These are phyloP conservation scores for Hydra vulgaris DNA, from an alignment of 30 jellyfish, hydroid and myxozoan species.

Conservation along the genomic window DNA sequence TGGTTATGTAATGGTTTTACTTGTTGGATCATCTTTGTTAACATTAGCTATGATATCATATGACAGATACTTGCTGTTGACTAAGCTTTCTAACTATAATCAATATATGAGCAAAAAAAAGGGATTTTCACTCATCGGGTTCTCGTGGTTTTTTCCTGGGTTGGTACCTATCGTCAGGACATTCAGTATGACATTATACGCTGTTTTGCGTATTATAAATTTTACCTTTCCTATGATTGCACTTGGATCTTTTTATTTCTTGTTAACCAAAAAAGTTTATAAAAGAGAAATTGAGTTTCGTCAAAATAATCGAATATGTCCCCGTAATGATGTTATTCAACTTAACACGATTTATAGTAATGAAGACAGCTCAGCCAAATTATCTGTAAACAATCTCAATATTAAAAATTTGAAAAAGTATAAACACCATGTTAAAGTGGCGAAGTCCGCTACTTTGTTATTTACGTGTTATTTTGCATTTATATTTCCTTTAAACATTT, in stretches of 20 bases:
- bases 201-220: background rate
- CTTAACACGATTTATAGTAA: no score
- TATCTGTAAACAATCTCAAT: background rate
- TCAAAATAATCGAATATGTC: no score
- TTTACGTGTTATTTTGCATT: constrained; percentile 10
- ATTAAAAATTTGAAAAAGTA: background rate
- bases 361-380: no score
- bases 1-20: constrained; percentile 36
- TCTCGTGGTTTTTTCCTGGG: constrained; percentile 65
- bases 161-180: constrained; percentile 40
- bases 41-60: constrained; percentile 49
- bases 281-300: background rate
- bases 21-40: constrained; percentile 62
- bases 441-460: constrained; percentile 15
- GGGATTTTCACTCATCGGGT: constrained; percentile 19
- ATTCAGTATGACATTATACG: background rate
- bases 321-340: no score
- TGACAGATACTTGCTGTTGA: constrained; percentile 61
- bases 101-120: constrained; percentile 34
- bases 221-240: constrained; percentile 17
- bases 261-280: constrained; percentile 4
- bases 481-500: constrained; percentile 1
- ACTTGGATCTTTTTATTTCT: constrained; percentile 3
- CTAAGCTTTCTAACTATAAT: constrained; percentile 38
- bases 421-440: constrained; percentile 3